Evolutionary conservation across 2,888 invertebrate genomes (phyloP).

Genomic region (Protodeltote pygarga): DNA sequence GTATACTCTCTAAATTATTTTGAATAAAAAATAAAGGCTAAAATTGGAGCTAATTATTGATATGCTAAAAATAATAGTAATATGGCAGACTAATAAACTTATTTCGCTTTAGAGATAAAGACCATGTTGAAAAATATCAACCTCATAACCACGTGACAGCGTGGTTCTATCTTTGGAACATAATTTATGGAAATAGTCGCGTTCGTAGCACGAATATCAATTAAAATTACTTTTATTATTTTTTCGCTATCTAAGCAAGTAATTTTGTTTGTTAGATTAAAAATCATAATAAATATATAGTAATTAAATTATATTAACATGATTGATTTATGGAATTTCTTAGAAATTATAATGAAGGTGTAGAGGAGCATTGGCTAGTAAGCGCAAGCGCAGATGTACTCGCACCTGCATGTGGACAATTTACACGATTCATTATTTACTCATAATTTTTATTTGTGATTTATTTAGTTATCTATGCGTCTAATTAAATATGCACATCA

Average conservation of each 20-base stretch:
- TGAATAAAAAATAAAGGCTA: not conserved
- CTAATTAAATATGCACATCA: constrained; percentile 15
- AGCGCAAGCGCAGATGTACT: constrained; percentile 73
- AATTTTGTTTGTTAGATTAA: constrained; percentile 38
- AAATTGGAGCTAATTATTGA: constrained; percentile 1
- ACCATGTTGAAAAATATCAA: constrained; percentile 24
- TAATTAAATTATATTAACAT: constrained; percentile 36
- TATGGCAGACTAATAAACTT: constrained; percentile 26
- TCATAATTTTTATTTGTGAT: constrained; percentile 47
- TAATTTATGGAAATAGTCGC: constrained; percentile 54
- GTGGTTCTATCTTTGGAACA: constrained; percentile 36
- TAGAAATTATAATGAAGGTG: constrained; percentile 48
- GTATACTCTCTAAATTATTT: too few species aligned
- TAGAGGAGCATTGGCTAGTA: constrained; percentile 62
- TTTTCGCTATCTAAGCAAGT: constrained; percentile 42
- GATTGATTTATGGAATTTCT: constrained; percentile 47
- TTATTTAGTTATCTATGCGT: constrained; percentile 50
- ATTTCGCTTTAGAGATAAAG: constrained; percentile 26
- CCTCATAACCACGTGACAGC: constrained; percentile 45
- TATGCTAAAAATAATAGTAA: constrained; percentile 31
- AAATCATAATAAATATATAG: constrained; percentile 7
- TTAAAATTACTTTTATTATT: constrained; percentile 47
- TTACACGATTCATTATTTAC: constrained; percentile 63
- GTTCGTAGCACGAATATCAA: constrained; percentile 48
- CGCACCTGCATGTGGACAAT: constrained; percentile 75